Evolutionary conservation across 2,888 invertebrate species (phyloP), one percentile per base, ranked within the genome.

Genomic region (Tholera decimalis): DNA sequence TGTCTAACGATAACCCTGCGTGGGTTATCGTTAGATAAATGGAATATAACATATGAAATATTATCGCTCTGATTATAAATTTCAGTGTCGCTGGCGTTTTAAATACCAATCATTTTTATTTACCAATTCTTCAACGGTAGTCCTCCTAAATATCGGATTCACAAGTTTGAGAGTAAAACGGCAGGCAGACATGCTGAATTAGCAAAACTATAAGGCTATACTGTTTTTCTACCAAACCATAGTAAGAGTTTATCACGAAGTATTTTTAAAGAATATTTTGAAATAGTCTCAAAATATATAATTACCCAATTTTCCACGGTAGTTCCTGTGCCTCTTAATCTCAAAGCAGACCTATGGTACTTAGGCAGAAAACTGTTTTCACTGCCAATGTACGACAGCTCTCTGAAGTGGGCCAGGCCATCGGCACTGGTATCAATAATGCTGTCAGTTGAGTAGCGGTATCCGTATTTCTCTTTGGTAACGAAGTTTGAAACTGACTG

Each of bases 281-380:
- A 1, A 26, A n/a, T 8, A 37, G 20, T 11, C 2, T 20, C 26
- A 8, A n/a, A n/a, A n/a, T n/a, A n/a, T n/a, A n/a, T 24, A 59
- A 84, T 83, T 84, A 94, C 93, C 80, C 85, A 82, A 61, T 84
- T 83, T 55, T 89, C 86, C 30, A 87, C 88, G 47, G 88, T 83
- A 86, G 91, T 89, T 59, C 91, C 91, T 46, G 77, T 82, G 8
- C 86, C 66, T 67, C 89, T 90, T 70, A 77, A 89, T 68, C 84
- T 91, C 78, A 85, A 73, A 5, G 86, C 77, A 73, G 84, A 89
- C 51, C 84, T 88, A 15, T 89, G 56, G 30, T 83, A 82, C 73
- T 96, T 96, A 0, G 97, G 97, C 33, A 96, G 77, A 13, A 94
- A 74, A 68, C 91, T 94, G 81, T 97, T 96, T 30, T 96, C 94